Base-by-base conservation (phyloP, 2,797 vertebrate genomes). In the Pantherophis vulpinus region DNA sequence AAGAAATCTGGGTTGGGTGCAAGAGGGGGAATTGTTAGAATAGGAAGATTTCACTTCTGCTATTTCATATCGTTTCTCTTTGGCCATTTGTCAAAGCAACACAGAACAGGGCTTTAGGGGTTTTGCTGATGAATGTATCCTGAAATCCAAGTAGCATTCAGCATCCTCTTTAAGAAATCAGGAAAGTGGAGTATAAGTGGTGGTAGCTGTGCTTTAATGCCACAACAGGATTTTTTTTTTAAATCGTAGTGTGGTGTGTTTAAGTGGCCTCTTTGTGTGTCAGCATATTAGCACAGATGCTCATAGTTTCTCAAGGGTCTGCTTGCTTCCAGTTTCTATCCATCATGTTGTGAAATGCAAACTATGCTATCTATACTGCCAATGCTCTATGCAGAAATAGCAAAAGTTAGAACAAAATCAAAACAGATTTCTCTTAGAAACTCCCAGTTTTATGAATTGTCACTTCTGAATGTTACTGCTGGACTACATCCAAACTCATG, bases 41-140 rank as follows among this genome's bases (percentile, higher is more conserved):
- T 60, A 47, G 56, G 27, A 91, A 88, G 86, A 91, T 94, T 92
- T 94, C 94, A 2, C 10, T 94, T 95, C 93, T 94, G 59, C 70
- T 92, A 37, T 90, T 95, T 94, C 93, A 90, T 92, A 86, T 88
- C 66, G 59, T 83, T 91, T 92, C 89, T 83, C 89, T 92, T 90
- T 83, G 92, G 23, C 92, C 91, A 79, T 20, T 29, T 92, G 58
- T 0, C 0, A 93, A 58, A 42, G 42, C 55, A 90, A 91, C n/a
- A 16, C 29, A 66, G 93, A 91, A 66, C n/a, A 90, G 3, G 70
- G 59, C 54, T 94, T 87, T 95, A 93, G 29, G 20, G 91, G 66
- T 55, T 74, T 86, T 79, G 93, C 1, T 23, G 5, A 0, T n/a
- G 27, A 91, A 23, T 55, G 27, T 25, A 54, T 70, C 4, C 55